Evolutionary conservation across 2,888 invertebrate genomes (phyloP), one percentile per base, ranked within the genome.

Genomic region (Scelioninae gen. 1): DNA sequence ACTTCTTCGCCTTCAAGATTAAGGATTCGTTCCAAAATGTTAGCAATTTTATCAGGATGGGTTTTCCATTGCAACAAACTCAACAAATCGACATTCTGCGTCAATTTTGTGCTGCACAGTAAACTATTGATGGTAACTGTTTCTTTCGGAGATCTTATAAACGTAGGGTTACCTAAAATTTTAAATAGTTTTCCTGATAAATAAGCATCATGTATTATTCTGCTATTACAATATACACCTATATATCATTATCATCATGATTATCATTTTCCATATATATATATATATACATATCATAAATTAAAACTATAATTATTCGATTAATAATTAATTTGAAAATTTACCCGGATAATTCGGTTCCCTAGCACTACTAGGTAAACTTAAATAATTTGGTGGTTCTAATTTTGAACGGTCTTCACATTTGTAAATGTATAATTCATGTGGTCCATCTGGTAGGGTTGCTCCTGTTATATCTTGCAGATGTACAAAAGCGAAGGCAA

Each of bases 41-140:
- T 97, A 88, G 96, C 96, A 66, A 98, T 97, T 87, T 95, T 95
- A 85, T 97, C 97, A 0, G 97, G 97, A 87, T 96, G 96, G 0
- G 96, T 96, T 85, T 97, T 96, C 98, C 98, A 98, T 92, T 98
- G 97, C 2, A 99, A 93, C 51, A 98, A 93, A 5, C 97, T 97
- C 81, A 98, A 92, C 34, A 98, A 93, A 93, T 98, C 98, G 89
- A 96, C 96, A 90, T 98, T 98, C 93, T 98, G 98, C 0, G 99
- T 98, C 8, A 98, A 93, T 92, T 99, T 99, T n/a, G 98, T 98
- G 23, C 98, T 98, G 92, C 98, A 98, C 29, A 99, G 93, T 47
- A 97, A 92, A 0, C 98, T 98, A 88, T 95, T 95, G 9, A 98
- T 95, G 49, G 95, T 95, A 79, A 98, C 96, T 11, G 95, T 94